phyloP scores from a whole-genome alignment of 92 coral and sea anemone species.

The Palythoa caribaeorum region DNA sequence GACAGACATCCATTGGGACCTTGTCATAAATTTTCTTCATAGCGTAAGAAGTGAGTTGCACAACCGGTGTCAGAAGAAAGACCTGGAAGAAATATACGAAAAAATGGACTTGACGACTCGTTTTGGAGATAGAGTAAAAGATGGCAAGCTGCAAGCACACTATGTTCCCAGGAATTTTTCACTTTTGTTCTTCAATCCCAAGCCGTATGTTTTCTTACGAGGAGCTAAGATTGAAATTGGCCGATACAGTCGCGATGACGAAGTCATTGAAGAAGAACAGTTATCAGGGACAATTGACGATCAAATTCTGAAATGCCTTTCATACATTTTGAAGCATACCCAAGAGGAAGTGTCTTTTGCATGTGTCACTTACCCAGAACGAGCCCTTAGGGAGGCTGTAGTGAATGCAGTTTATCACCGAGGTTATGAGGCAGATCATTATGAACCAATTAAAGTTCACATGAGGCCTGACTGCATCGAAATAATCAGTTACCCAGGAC shows the following conservation, averaged over 20 bases:
- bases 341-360: conserved; percentile 67
- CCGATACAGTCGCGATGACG: conserved; percentile 63
- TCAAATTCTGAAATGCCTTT: conserved; percentile 66
- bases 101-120: conserved; percentile 57
- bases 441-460: conserved; percentile 71
- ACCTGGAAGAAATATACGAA: conserved; percentile 23
- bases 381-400: conserved; percentile 80
- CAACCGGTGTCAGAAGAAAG: not conserved
- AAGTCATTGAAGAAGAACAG: conserved; percentile 55
- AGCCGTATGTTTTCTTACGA: conserved; percentile 61
- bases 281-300: conserved; percentile 68
- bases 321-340: conserved; percentile 63
- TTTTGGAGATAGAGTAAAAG: conserved; percentile 57
- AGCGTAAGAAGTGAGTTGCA: conserved; percentile 39
- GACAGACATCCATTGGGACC: no score
- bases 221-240: conserved; percentile 85
- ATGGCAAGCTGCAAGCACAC: conserved; percentile 36
- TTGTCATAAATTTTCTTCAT: no score
- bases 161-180: conserved; percentile 73
- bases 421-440: conserved; percentile 71
- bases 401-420: conserved; percentile 85
- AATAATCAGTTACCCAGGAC: conserved; percentile 82
- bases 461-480: conserved; percentile 78
- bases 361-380: conserved; percentile 70
- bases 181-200: conserved; percentile 63